These are phyloP conservation scores for Pardosa pseudoannulata DNA, from an alignment of 2,888 invertebrate species.

Conservation along the genomic window DNA sequence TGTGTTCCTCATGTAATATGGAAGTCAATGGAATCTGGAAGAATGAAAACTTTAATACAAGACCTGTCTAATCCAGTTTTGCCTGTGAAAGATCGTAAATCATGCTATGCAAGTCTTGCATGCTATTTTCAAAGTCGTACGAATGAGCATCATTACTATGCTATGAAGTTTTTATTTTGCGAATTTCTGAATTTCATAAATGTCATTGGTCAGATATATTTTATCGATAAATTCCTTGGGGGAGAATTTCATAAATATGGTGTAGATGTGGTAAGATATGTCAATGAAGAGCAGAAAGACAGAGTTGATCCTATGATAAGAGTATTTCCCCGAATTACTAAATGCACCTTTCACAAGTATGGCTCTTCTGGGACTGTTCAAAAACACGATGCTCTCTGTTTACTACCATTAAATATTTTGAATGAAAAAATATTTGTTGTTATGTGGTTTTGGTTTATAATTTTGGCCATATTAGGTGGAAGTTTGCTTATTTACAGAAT, in stretches of 20 bases:
- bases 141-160: slow-evolving; percentile 73
- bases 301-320: slow-evolving; percentile 74
- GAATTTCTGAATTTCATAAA: slow-evolving; percentile 75
- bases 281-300: slow-evolving; percentile 74
- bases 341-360: slow-evolving; percentile 75
- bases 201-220: slow-evolving; percentile 74
- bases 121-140: slow-evolving; percentile 71
- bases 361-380: slow-evolving; percentile 75
- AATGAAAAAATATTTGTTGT: slow-evolving; percentile 89
- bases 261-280: slow-evolving; percentile 72
- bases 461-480: slow-evolving; percentile 82
- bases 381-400: slow-evolving; percentile 74
- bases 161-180: slow-evolving; percentile 73
- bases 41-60: slow-evolving; percentile 71
- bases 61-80: slow-evolving; percentile 74
- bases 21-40: slow-evolving; percentile 74
- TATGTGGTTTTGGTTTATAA: slow-evolving; percentile 95
- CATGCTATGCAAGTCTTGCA: slow-evolving; percentile 67
- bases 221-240: slow-evolving; percentile 74
- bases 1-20: slow-evolving; percentile 75
- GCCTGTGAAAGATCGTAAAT: slow-evolving; percentile 32
- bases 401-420: slow-evolving; percentile 75
- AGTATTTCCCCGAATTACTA: slow-evolving; percentile 75
- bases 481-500: slow-evolving; percentile 82
- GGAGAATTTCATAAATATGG: slow-evolving; percentile 74